phyloP scores from a whole-genome alignment of 2,888 invertebrate species.

The Drosophila phalerata region DNA sequence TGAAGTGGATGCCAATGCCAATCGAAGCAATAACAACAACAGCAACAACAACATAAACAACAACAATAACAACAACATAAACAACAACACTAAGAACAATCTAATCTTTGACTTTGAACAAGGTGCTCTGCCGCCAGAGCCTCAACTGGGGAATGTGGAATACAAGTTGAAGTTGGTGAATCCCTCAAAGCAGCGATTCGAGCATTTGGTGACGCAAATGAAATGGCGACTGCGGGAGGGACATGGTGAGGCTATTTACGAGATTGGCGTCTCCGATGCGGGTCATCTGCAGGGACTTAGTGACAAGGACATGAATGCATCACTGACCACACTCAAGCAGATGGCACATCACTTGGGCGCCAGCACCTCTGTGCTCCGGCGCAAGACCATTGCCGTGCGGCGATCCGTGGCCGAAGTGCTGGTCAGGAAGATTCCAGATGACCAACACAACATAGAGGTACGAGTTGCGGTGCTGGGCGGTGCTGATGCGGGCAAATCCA shows the following conservation, averaged over 20 bases:
- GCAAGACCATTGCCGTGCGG: conserved; percentile 87
- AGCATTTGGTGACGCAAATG: conserved; percentile 99
- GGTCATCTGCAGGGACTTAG: conserved; percentile 94
- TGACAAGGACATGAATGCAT: conserved; percentile 93
- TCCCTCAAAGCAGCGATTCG: conserved; percentile 95
- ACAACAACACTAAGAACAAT: conserved; percentile 66
- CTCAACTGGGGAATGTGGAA: conserved; percentile 97
- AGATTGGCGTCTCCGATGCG: conserved; percentile 97
- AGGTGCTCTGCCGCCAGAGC: conserved; percentile 94
- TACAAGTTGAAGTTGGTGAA: conserved; percentile 98
- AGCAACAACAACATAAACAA: conserved; percentile 56
- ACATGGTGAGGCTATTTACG: conserved; percentile 98
- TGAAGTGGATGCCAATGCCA: conserved; percentile 59
- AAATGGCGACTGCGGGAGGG: conserved; percentile 99
- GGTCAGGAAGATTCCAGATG: conserved; percentile 94
- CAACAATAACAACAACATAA: conserved; percentile 51
- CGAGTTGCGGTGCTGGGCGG: conserved; percentile 97
- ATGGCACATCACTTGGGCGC: conserved; percentile 97
- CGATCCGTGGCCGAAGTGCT: conserved; percentile 94
- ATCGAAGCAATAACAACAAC: conserved; percentile 43
- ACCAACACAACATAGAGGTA: conserved; percentile 95
- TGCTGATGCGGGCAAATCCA: conserved; percentile 99
- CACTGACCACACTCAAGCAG: conserved; percentile 92
- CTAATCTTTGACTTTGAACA: conserved; percentile 86
- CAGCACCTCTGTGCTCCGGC: conserved; percentile 90